These are phyloP conservation scores for Temnothorax unifasciatus DNA, from an alignment of 2,888 invertebrate genomes.

Conservation along the genomic window DNA sequence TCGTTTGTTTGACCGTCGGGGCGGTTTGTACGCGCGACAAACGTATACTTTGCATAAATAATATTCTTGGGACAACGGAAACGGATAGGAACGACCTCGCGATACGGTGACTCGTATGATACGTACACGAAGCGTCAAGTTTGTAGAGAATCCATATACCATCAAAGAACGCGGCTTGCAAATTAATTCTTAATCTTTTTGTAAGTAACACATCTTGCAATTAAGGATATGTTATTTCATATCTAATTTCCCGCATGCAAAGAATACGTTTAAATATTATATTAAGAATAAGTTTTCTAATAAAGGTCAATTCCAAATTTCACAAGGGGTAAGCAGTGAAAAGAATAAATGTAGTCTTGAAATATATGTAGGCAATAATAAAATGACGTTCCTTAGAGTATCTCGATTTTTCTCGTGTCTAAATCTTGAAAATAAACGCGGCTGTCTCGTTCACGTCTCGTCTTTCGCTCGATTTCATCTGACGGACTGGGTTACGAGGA, in stretches of 20 bases:
- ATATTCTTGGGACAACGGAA: not conserved
- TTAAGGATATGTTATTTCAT: not conserved
- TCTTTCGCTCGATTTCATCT: not conserved
- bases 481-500: not conserved
- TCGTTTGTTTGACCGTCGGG: slow-evolving; percentile 16
- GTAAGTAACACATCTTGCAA: not conserved
- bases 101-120: not conserved
- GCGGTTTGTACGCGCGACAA: slow-evolving; percentile 9
- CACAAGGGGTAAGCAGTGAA: not conserved
- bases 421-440: not conserved
- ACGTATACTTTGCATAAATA: slow-evolving; percentile 41
- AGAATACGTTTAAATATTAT: not conserved
- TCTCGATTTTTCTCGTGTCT: not conserved
- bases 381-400: not conserved
- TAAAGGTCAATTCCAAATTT: not conserved
- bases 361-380: not conserved
- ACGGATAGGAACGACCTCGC: not conserved
- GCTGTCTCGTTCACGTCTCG: not conserved
- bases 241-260: not conserved
- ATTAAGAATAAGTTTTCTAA: not conserved
- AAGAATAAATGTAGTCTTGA: not conserved
- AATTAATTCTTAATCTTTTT: not conserved
- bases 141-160: not conserved
- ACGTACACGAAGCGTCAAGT: not conserved
- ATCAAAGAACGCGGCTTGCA: not conserved